Conservation (phyloP, 2,797 vertebrate genomes). For the Sebastes steindachneri region DNA sequence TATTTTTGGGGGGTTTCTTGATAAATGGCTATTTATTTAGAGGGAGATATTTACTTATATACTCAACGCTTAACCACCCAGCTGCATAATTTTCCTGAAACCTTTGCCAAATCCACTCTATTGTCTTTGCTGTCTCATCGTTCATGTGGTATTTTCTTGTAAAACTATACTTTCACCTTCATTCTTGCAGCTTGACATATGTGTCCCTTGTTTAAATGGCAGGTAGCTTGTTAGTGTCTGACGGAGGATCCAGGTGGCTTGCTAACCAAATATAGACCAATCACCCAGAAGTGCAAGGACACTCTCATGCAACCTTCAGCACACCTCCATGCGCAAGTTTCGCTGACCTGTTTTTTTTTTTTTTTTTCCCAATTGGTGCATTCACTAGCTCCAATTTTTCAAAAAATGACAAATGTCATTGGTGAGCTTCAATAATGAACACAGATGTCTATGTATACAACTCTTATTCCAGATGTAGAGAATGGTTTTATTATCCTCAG, state of each 20-base stretch:
- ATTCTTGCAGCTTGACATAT: not conserved
- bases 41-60: not conserved
- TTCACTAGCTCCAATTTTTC: constrained; percentile 1
- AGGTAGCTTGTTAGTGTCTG: constrained; percentile 47
- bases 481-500: constrained; percentile 20
- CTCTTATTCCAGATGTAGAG: constrained; percentile 17
- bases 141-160: not conserved
- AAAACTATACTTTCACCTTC: not conserved
- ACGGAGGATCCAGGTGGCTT: constrained; percentile 24
- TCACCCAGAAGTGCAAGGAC: constrained; percentile 32
- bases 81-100: not conserved
- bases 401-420: constrained; percentile 9
- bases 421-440: constrained; percentile 28
- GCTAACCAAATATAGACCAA: constrained; percentile 57
- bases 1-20: not conserved
- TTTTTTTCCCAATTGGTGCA: not conserved
- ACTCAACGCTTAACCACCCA: not conserved
- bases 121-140: not conserved
- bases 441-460: not conserved
- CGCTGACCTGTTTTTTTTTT: not conserved
- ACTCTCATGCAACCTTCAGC: constrained; percentile 25
- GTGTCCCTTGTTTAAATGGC: constrained; percentile 35
- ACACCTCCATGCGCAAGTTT: not conserved
- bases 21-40: not conserved
- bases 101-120: not conserved